Conservation (phyloP, 2,888 invertebrate genomes). For the Aphrophora alni region DNA sequence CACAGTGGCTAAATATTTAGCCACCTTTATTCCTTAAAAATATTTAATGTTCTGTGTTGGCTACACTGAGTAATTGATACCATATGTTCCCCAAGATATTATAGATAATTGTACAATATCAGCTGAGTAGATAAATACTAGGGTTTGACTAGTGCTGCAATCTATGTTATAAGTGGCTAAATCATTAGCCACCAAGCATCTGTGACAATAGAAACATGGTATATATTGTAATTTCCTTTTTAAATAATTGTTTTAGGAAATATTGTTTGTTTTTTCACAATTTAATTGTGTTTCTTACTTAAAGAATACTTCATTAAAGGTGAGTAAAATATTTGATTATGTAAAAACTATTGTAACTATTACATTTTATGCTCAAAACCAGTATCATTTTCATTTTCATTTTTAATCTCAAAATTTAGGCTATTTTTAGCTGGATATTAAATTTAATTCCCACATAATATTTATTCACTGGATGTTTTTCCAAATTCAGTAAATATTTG, state of each 20-base stretch:
- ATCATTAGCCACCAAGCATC: background rate
- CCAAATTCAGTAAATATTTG: background rate
- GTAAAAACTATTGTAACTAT: background rate
- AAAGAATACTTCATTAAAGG: background rate
- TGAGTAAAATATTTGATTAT: background rate
- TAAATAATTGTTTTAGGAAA: background rate
- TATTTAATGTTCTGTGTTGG: no score
- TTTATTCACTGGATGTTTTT: background rate
- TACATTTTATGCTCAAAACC: background rate
- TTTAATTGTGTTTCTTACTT: background rate
- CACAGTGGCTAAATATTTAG: background rate
- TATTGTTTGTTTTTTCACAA: background rate
- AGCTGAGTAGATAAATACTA: background rate
- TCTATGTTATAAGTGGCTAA: background rate
- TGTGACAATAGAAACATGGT: background rate
- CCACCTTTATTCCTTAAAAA: background rate
- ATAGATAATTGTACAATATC: background rate
- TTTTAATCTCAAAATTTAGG: background rate
- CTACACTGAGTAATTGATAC: no score
- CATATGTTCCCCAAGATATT: background rate
- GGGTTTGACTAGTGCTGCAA: background rate
- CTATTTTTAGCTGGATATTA: background rate
- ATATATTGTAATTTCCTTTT: background rate
- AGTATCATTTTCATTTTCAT: background rate
- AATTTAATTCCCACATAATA: background rate